Evolutionary conservation across 2,113 vertebrate species (phyloP).

Genomic region (Dasyurus viverrinus): DNA sequence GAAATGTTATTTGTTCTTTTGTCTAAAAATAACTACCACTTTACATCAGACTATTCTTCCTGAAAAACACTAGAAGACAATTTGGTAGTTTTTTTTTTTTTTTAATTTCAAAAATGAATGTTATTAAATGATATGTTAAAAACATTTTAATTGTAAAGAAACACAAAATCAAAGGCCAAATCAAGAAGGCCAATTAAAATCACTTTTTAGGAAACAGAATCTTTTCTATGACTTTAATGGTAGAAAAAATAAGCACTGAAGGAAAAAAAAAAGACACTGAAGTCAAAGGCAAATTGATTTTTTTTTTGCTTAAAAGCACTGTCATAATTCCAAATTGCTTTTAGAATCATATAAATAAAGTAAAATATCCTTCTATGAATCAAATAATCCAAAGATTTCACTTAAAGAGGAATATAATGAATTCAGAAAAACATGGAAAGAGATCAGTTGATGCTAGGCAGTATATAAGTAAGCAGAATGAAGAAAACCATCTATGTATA

Average conservation of each 20-base stretch:
- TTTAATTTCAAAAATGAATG: background rate
- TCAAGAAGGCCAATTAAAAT: background rate
- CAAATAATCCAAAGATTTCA: background rate
- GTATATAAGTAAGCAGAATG: background rate
- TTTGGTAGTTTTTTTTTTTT: constrained; percentile 12
- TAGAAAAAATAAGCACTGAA: background rate
- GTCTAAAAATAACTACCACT: constrained; percentile 17
- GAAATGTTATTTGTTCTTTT: background rate
- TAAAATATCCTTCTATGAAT: background rate
- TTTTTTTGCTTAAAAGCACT: background rate
- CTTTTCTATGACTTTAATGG: background rate
- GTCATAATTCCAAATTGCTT: background rate
- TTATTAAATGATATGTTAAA: constrained; percentile 47
- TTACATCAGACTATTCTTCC: background rate
- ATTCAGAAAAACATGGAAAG: background rate
- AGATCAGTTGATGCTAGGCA: background rate
- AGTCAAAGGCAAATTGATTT: background rate
- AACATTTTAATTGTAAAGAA: background rate
- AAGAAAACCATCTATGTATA: background rate
- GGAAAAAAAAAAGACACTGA: background rate
- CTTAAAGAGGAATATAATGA: background rate
- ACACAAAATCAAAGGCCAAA: constrained; percentile 31
- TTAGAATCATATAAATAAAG: background rate
- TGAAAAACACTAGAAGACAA: constrained; percentile 30
- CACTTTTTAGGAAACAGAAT: background rate